Conservation (phyloP, 1,140 invertebrate genomes). For the Hermetia illucens region DNA sequence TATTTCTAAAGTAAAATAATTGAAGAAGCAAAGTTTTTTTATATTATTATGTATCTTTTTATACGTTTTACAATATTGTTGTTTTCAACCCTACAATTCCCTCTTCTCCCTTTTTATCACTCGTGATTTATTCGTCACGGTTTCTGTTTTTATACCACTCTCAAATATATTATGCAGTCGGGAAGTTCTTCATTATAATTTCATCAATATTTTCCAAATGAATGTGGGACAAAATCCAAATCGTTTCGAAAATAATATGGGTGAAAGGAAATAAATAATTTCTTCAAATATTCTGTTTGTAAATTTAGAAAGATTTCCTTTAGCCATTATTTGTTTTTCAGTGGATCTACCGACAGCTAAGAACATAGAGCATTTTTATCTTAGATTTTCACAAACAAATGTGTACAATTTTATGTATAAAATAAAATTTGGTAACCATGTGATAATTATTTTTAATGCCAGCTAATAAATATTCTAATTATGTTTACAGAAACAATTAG, state of each 20-base stretch:
- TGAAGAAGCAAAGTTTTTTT: neutral
- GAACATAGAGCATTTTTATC: too few species aligned
- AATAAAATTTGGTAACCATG: too few species aligned
- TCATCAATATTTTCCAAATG: too few species aligned
- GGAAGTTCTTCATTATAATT: neutral
- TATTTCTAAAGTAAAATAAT: slow-evolving; percentile 2
- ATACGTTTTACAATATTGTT: neutral
- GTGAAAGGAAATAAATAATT: too few species aligned
- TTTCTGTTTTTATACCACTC: neutral
- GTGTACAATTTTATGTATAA: too few species aligned
- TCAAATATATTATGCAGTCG: neutral
- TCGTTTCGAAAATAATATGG: too few species aligned
- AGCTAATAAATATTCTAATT: too few species aligned
- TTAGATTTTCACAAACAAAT: slow-evolving; percentile 4
- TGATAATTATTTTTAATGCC: too few species aligned
- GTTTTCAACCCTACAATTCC: neutral
- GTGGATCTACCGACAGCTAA: too few species aligned
- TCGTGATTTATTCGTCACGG: neutral
- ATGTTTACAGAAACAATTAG: too few species aligned
- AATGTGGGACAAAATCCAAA: too few species aligned
- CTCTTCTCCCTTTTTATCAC: neutral
- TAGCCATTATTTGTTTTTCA: too few species aligned
- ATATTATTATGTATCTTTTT: neutral
- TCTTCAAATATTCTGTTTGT: neutral
- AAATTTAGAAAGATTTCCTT: neutral